These are phyloP conservation scores for Ammospiza caudacuta DNA, from an alignment of 2,113 vertebrate species.

Conservation along the genomic window DNA sequence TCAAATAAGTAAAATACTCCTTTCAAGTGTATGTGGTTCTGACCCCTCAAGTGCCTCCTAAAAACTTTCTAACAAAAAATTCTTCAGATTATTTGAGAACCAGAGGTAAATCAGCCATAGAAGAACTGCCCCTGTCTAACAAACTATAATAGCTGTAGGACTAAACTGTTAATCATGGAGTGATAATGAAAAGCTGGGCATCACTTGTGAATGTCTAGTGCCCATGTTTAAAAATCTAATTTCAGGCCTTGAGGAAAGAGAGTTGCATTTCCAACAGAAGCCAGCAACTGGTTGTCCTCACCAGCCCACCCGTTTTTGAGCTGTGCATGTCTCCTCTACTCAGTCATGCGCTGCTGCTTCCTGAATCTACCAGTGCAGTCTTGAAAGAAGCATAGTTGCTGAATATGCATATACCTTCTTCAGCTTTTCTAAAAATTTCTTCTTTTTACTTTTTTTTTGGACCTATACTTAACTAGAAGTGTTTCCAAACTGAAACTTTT, in stretches of 20 bases:
- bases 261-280: neutral
- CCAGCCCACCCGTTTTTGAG: neutral
- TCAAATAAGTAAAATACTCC: neutral
- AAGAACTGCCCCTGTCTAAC: neutral
- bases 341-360: neutral
- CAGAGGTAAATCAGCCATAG: neutral
- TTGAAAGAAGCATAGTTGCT: neutral
- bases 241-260: neutral
- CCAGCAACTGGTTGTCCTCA: neutral
- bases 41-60: neutral
- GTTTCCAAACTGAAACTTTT: neutral
- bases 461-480: neutral
- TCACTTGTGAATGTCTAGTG: neutral
- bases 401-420: neutral
- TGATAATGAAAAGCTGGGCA: neutral
- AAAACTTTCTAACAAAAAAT: neutral
- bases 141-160: neutral
- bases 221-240: neutral
- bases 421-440: neutral
- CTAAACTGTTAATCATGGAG: neutral
- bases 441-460: neutral
- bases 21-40: neutral
- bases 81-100: neutral
- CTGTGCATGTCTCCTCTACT: neutral
- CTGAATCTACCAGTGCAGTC: neutral